Percentiles rank a stretch among this genome's conserved stretches.
phyloP scores from a whole-genome alignment of 2,113 vertebrate genomes.

The human region GRCh38 chr13:86195501-86196000 shows the following conservation, averaged over 20 bases:
- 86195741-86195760: conserved; percentile 48
- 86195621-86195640: conserved; percentile 42
- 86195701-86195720: conserved; percentile 58
- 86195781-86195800: background rate
- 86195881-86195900: background rate
- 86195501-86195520: background rate
- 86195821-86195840: conserved; percentile 6
- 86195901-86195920: background rate
- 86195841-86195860: conserved; percentile 21
- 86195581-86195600: conserved; percentile 34
- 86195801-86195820: background rate
- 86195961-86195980: background rate
- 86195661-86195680: conserved; percentile 57
- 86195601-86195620: conserved; percentile 50
- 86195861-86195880: background rate
- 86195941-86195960: background rate
- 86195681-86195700: conserved; percentile 73
- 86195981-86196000: background rate
- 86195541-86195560: background rate
- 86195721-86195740: conserved; percentile 50
- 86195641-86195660: conserved; percentile 41
- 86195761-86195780: conserved; percentile 51
- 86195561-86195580: background rate
- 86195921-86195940: background rate
- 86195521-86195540: background rate